Percentiles rank a stretch among this genome's conserved stretches.
Conservation (phyloP, 2,113 vertebrate species). For the Pteropus alecto region DNA sequence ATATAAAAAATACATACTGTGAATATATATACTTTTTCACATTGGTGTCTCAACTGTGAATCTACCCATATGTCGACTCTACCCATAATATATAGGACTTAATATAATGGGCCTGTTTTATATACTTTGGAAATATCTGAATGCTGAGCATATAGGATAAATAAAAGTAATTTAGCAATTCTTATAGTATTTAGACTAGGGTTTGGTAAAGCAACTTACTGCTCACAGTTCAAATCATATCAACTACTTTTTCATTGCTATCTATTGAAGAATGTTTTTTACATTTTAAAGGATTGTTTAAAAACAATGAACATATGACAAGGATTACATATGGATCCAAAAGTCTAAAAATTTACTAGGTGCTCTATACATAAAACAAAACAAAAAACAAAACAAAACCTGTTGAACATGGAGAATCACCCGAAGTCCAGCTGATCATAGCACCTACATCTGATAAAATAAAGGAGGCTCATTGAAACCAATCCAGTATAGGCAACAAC, state of each 20-base stretch:
- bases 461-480: too few relatives aligned
- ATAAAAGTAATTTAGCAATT: not conserved
- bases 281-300: not conserved
- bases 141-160: not conserved
- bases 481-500: too few relatives aligned
- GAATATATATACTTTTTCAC: not conserved
- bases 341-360: not conserved
- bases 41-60: not conserved
- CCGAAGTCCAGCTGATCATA: too few relatives aligned
- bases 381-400: not conserved
- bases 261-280: not conserved
- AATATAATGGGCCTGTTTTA: not conserved
- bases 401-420: too few relatives aligned
- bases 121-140: not conserved
- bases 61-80: not conserved
- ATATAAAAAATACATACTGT: not conserved
- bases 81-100: not conserved
- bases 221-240: not conserved
- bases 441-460: too few relatives aligned
- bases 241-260: not conserved
- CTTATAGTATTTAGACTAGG: not conserved
- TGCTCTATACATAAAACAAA: not conserved
- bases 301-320: not conserved
- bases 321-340: rapidly evolving
- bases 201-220: not conserved